Base-by-base conservation (phyloP, 2,797 vertebrate genomes). In the Hemitrygon akajei region DNA sequence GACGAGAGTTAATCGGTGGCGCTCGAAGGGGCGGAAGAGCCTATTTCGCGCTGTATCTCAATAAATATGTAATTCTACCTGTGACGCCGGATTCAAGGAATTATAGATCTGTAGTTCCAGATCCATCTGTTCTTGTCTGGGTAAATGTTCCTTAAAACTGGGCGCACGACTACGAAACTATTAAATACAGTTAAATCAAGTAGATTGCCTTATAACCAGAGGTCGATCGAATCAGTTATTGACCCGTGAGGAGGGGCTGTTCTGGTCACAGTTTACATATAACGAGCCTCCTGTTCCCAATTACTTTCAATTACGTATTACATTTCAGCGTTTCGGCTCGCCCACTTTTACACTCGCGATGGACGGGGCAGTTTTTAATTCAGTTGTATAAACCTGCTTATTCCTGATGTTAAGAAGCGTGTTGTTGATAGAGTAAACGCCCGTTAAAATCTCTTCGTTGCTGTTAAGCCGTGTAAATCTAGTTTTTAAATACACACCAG, bases 181-280 rank as follows among this genome's bases (percentile, higher is more conserved):
- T 89, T 89, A 89, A 89, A 89, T 69, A 89, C 86, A 69, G 86
- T 89, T 20, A 89, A 89, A 89, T 89, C 86, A 89, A 89, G 63
- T 37, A 69, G 60, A 20, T 89, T 89, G 86, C 86, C 34, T 89
- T 66, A 66, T 89, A 89, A 89, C 16, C 60, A 37, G 86, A 34
- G n/a, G n/a, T 89, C 60, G 16, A 89, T 89, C 63, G 86, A 89
- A 69, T 22, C 86, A 89, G 34, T 34, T 89, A 37, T 9, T 89
- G 86, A 89, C 86, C 86, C 86, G n/a, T 37, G 25, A 89, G 86
- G 63, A 89, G n/a, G 2, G 18, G n/a, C n/a, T 66, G n/a, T n/a
- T 60, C 86, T 89, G 86, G n/a, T 89, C 66, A 69, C 86, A 37
- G 60, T 89, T 89, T 89, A 89, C 60, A 89, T 63, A 37, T 22